phyloP scores from a whole-genome alignment of 2,797 vertebrate species.

The Monodelphis domestica region DNA sequence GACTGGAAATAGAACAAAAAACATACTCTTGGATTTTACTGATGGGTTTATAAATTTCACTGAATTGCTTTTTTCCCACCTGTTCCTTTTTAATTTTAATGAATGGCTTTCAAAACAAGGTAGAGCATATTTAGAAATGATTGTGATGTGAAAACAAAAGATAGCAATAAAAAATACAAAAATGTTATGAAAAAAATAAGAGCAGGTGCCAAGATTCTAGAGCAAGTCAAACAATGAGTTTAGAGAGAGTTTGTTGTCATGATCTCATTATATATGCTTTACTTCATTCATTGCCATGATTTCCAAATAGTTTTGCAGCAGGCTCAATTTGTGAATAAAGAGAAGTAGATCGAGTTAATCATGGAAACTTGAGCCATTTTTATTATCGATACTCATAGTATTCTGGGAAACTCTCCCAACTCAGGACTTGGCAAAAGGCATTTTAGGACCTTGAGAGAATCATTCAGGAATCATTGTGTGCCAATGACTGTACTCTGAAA shows the following conservation, averaged over 20 bases:
- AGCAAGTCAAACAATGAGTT: background rate
- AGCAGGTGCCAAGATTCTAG: background rate
- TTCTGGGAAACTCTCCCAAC: constrained; percentile 72
- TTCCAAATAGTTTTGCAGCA: background rate
- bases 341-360: constrained; percentile 33
- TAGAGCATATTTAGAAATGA: background rate
- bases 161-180: background rate
- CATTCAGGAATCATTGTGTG: constrained; percentile 64
- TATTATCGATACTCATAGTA: constrained; percentile 49
- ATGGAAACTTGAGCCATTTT: constrained; percentile 23
- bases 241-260: background rate
- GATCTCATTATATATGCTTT: background rate
- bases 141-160: background rate
- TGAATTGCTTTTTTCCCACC: background rate
- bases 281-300: background rate
- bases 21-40: background rate
- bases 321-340: constrained; percentile 49
- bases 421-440: constrained; percentile 67
- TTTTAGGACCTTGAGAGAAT: constrained; percentile 67
- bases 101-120: background rate
- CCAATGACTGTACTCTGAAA: constrained; percentile 62
- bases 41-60: background rate
- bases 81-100: background rate
- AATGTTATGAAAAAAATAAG: background rate
- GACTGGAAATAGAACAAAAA: background rate